Evolutionary conservation across 2,797 vertebrate genomes (phyloP), one percentile per base, ranked within the genome.

Genomic region (Pantherophis alleghaniensis): DNA sequence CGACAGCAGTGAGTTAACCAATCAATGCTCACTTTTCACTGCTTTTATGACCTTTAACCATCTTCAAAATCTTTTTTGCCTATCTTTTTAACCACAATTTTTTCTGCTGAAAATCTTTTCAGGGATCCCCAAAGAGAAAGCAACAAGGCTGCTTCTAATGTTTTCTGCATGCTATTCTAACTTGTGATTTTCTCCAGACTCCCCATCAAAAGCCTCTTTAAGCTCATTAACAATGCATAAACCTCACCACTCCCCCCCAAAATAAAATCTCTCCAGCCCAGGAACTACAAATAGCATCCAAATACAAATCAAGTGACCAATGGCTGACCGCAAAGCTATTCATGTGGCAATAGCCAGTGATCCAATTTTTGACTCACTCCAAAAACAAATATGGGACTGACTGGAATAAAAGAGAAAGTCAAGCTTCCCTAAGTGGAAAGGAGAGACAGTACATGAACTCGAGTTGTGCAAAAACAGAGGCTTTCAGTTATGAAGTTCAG

Each of bases 1-100:
- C 7, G 92, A 90, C 94, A 94, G 89, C 89, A 11, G 55, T 1
- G 90, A 90, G 37, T 79, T 83, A 47, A 92, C 90, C 61, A 63
- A 61, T 26, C 51, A 92, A 37, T 88, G 92, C 32, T 22, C 94
- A 91, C 87, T 90, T 93, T 66, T 24, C 42, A 1, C 79, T 83
- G 22, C 42, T 83, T 83, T 5, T 91, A 90, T 0, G 2, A 96
- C 53, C 59, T 83, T 86, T 53, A 92, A 94, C 74, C 83, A 89
- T 51, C 47, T 79, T 74, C 24, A 3, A 69, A 79, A 87, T 83
- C 42, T 83, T 66, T 63, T 83, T 24, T 83, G 20, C 20, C 51
- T 61, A 42, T 24, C 87, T 66, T 66, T 79, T 86, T 16, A 57
- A 74, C 69, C 63, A 66, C 57, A 86, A 91, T 89, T 24, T 57